Percentiles rank a stretch among this genome's conserved stretches.
These are phyloP conservation scores for Gadus chalcogrammus DNA, from an alignment of 2,113 vertebrate species.

Conservation along the genomic window DNA sequence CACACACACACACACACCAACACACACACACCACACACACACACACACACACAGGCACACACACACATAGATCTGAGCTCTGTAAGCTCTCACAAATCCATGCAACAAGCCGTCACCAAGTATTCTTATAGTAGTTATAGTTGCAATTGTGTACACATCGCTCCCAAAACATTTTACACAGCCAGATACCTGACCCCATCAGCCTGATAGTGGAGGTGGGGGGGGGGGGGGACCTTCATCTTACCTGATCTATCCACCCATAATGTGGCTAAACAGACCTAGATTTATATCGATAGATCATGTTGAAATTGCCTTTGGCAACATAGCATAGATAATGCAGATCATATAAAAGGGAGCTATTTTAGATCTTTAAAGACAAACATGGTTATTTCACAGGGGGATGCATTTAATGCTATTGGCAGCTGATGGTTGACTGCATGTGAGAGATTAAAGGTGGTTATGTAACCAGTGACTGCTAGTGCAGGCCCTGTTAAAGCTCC, in stretches of 20 bases:
- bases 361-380: background rate
- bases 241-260: no score
- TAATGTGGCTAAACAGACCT: no score
- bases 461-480: conserved; percentile 61
- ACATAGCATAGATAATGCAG: background rate
- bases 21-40: background rate
- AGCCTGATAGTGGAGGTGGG: no score
- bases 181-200: no score
- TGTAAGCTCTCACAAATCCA: no score
- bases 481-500: conserved; percentile 28
- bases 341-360: background rate
- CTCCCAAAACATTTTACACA: no score
- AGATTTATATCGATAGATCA: no score
- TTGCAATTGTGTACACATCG: no score
- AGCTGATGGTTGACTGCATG: conserved; percentile 28
- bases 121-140: no score
- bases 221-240: no score
- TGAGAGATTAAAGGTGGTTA: conserved; percentile 56
- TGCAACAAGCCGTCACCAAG: no score
- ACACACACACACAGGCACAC: background rate
- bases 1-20: background rate
- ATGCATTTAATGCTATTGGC: background rate
- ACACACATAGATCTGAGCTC: background rate
- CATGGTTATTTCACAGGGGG: background rate
- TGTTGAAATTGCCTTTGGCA: background rate